phyloP scores from a whole-genome alignment of 2,888 invertebrate species.

The Endotricha flammealis region DNA sequence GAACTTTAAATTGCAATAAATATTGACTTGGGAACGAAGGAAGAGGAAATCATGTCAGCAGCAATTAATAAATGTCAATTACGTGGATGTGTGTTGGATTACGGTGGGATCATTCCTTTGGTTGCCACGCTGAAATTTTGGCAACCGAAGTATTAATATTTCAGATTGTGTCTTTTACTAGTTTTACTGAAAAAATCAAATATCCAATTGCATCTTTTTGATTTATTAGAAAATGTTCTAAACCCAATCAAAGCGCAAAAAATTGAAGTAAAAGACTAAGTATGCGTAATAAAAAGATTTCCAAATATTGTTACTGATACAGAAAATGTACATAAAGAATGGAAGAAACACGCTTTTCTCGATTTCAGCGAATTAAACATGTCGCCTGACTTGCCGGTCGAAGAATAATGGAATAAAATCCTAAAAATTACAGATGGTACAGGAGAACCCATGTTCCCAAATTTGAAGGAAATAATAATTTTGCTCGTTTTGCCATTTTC shows the following conservation, averaged over 20 bases:
- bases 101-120: no score
- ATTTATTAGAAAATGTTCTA: constrained; percentile 9
- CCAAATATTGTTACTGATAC: constrained; percentile 11
- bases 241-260: constrained; percentile 15
- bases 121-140: no score
- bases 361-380: constrained; percentile 11
- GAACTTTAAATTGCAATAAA: no score
- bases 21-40: no score
- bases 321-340: constrained; percentile 12
- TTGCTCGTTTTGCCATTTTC: no score
- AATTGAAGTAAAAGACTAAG: constrained; percentile 16
- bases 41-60: no score
- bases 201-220: constrained; percentile 8
- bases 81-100: no score
- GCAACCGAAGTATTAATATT: no score
- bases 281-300: constrained; percentile 11
- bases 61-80: no score
- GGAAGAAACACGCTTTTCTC: constrained; percentile 16
- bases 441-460: constrained; percentile 15
- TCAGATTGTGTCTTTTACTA: no score
- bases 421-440: constrained; percentile 13
- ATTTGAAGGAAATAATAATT: no score
- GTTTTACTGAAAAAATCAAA: no score
- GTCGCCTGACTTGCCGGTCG: constrained; percentile 7
- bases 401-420: constrained; percentile 17